Conservation (phyloP, 2,797 vertebrate species). For the Alectoris magna region DNA sequence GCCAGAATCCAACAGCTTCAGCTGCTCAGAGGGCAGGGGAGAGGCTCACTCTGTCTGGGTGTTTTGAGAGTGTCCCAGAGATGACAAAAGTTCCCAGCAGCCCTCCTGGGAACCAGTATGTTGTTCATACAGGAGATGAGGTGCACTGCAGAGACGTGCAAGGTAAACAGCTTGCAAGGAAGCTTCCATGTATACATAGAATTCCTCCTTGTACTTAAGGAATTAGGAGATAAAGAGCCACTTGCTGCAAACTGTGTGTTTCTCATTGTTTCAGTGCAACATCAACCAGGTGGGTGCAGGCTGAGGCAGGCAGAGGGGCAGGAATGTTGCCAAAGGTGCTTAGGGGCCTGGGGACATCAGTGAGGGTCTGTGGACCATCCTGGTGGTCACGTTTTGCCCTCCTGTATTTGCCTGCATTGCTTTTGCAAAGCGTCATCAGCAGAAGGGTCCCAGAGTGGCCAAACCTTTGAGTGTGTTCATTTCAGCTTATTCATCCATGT, state of each 20-base stretch:
- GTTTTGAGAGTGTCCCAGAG: neutral
- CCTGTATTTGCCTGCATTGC: neutral
- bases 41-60: slow-evolving; percentile 4
- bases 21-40: neutral
- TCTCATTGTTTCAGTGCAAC: neutral
- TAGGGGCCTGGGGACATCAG: neutral
- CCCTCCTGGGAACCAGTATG: neutral
- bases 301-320: neutral
- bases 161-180: neutral
- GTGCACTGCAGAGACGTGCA: neutral
- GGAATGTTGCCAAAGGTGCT: neutral
- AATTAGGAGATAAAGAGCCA: neutral
- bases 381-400: neutral
- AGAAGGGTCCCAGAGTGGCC: neutral
- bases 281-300: neutral
- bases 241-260: neutral
- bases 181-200: accelerated
- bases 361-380: neutral
- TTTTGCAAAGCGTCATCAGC: neutral
- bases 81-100: neutral
- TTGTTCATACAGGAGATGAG: neutral
- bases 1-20: slow-evolving; percentile 60
- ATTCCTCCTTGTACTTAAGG: neutral
- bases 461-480: neutral
- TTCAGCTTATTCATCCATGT: too few species aligned